Conservation (phyloP, 92 coral and sea anemone species). For the Epizoanthus rinbou region DNA sequence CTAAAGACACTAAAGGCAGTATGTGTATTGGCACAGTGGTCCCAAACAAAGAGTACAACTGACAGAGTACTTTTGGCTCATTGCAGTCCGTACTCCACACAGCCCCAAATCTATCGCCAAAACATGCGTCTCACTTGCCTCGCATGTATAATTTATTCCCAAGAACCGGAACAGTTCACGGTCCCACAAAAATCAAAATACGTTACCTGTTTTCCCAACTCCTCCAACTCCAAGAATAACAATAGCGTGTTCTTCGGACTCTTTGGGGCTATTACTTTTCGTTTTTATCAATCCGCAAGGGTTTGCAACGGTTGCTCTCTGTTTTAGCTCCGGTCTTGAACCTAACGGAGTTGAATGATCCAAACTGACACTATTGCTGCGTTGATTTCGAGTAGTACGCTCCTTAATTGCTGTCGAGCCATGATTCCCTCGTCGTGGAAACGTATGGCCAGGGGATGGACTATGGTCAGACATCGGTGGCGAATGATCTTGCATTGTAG, state of each 20-base stretch:
- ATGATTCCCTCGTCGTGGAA: neutral
- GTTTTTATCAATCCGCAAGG: neutral
- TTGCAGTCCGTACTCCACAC: neutral
- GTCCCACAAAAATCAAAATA: neutral
- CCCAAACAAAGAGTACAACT: neutral
- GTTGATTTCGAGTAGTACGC: neutral
- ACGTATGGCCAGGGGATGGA: neutral
- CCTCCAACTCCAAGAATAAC: constrained; percentile 93
- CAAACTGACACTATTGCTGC: constrained; percentile 5
- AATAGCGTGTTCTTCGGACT: constrained; percentile 71
- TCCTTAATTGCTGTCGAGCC: neutral
- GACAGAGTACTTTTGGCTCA: neutral
- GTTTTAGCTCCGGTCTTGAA: constrained; percentile 20
- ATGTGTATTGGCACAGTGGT: neutral
- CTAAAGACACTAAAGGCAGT: neutral
- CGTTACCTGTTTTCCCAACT: constrained; percentile 93
- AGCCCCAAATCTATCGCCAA: too few relatives aligned
- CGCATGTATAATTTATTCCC: neutral
- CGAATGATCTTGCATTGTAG: constrained; percentile 5
- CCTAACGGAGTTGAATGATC: neutral
- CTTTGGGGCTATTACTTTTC: constrained; percentile 27
- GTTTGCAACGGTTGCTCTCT: constrained; percentile 18
- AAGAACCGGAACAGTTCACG: neutral
- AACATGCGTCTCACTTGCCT: too few relatives aligned
- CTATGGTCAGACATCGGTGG: neutral